phyloP scores from a whole-genome alignment of 1,140 invertebrate genomes.

The Listronotus oregonensis region DNA sequence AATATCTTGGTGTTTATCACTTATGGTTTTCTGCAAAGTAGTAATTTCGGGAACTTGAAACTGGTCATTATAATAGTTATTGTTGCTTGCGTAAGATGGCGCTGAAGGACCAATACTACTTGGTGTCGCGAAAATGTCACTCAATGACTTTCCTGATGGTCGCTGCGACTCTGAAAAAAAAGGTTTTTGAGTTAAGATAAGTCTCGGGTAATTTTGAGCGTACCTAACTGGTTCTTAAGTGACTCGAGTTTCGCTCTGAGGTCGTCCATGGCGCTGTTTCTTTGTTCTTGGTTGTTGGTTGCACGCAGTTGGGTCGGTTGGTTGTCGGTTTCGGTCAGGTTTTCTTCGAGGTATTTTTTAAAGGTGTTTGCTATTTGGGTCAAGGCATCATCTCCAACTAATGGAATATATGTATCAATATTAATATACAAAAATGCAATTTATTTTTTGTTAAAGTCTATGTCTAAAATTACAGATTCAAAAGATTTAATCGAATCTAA shows the following conservation, averaged over 20 bases:
- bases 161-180: conserved; percentile 31
- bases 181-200: conserved; percentile 16
- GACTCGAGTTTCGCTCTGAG: conserved; percentile 31
- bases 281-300: not conserved
- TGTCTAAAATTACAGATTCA: too few species aligned
- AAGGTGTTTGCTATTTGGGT: conserved; percentile 12
- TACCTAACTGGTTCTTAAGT: conserved; percentile 45
- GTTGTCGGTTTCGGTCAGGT: not conserved
- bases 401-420: too few species aligned
- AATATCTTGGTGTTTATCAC: conserved; percentile 31
- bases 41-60: not conserved
- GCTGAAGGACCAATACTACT: not conserved
- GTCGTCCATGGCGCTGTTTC: conserved; percentile 18
- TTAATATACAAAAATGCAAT: too few species aligned
- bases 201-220: conserved; percentile 12
- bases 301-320: not conserved
- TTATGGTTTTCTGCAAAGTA: not conserved
- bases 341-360: conserved; percentile 21
- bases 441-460: too few species aligned
- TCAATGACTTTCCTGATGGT: not conserved
- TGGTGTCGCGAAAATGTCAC: not conserved
- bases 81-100: not conserved
- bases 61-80: not conserved
- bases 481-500: too few species aligned
- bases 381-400: conserved; percentile 18